These are phyloP conservation scores for Yasuhikotakia modesta DNA, from an alignment of 2,797 vertebrate genomes.

Conservation along the genomic window DNA sequence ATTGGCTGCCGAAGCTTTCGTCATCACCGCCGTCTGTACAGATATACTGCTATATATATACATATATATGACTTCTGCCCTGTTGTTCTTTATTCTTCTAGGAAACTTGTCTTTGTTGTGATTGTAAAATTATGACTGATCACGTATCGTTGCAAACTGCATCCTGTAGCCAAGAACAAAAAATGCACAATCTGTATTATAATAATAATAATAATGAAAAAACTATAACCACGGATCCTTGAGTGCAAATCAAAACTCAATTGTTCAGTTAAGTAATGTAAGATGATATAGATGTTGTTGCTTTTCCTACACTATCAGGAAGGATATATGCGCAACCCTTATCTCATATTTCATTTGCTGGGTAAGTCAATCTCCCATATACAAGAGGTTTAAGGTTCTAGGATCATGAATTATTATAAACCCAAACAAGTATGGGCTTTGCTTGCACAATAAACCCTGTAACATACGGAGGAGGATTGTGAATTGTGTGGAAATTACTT, in stretches of 20 bases:
- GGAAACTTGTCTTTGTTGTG: slow-evolving; percentile 14
- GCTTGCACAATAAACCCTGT: slow-evolving; percentile 72
- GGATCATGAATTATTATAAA: slow-evolving; percentile 69
- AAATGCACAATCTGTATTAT: neutral
- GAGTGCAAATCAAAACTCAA: slow-evolving; percentile 14
- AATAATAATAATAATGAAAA: neutral
- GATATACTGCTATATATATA: neutral
- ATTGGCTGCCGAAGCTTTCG: slow-evolving; percentile 46
- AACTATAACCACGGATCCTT: neutral
- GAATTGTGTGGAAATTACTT: neutral
- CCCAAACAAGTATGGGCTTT: slow-evolving; percentile 69
- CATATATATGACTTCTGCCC: neutral
- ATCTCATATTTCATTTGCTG: slow-evolving; percentile 58
- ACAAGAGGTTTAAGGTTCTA: slow-evolving; percentile 63
- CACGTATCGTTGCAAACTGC: too few relatives aligned
- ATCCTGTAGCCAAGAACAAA: neutral
- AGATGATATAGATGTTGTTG: slow-evolving; percentile 38
- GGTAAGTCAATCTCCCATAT: slow-evolving; percentile 56
- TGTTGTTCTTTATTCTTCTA: too few relatives aligned
- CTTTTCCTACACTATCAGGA: slow-evolving; percentile 29
- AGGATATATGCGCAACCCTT: slow-evolving; percentile 40
- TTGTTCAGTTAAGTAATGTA: slow-evolving; percentile 1
- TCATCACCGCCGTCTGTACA: slow-evolving; percentile 16
- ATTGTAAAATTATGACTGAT: slow-evolving; percentile 36
- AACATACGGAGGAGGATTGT: slow-evolving; percentile 42